Base-by-base conservation (phyloP, 1,140 invertebrate genomes). In the Micrasema longulum region DNA sequence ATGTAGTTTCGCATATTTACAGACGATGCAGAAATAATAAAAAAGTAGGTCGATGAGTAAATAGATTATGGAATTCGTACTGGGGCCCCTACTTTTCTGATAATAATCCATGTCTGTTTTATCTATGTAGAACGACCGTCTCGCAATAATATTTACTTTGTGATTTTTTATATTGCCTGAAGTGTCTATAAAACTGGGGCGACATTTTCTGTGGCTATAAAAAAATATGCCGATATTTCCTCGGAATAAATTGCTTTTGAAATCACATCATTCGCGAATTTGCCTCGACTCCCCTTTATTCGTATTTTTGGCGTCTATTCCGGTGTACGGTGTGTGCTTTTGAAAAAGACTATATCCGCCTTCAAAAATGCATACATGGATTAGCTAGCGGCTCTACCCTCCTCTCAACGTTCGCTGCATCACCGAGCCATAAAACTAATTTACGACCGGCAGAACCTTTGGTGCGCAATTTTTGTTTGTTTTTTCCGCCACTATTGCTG, bases 291-390 rank as follows among this genome's bases (percentile, higher is more conserved):
- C 6, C 23, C 26, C 52, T 55, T 36, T 36, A 14, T 55, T 55
- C 22, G 4, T 12, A 7, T 26, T 23, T 55, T 22, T 14, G 14
- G 52, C 26, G 11, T 31, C 20, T 31, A 55, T 31, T 55, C 50
- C 23, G 23, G 22, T 31, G 52, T 55, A n/a, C 14, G 23, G 22
- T 31, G 52, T 31, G n/a, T 55, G 26, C 47, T 22, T 48, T 48
- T 55, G 52, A 31, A 36, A 20, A 55, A 55, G 31, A 31, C 14
- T 55, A 14, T 55, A 53, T 53, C 14, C 26, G 52, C 7, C 52
- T 36, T 55, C n/a, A 55, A 55, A 55, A 55, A 31, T 55, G 52
- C 52, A 55, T 14, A 14, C 52, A 36, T 31, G 26, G 52, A 55
- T 55, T 53, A 53, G 20, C 48, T 48, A n/a, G 22, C 22, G 48